phyloP scores from a whole-genome alignment of 2,797 vertebrate genomes.

The Molossus alvarezi region DNA sequence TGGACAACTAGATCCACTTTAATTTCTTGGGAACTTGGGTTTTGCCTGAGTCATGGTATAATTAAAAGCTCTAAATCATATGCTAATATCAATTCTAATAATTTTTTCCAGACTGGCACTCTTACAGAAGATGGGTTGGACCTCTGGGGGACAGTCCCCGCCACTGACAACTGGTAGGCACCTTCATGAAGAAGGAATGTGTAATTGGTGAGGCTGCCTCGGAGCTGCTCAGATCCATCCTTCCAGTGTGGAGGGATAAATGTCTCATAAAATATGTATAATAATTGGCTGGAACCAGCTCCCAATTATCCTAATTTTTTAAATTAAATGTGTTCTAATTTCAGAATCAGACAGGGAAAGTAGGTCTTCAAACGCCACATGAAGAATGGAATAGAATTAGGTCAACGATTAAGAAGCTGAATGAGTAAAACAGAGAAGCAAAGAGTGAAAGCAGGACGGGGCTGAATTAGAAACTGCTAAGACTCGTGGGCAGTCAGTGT shows the following conservation, averaged over 20 bases:
- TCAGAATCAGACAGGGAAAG: slow-evolving; percentile 43
- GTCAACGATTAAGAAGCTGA: slow-evolving; percentile 4
- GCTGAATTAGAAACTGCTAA: slow-evolving; percentile 18
- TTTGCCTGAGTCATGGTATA: slow-evolving; percentile 14
- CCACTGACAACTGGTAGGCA: slow-evolving; percentile 84
- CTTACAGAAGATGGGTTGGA: slow-evolving; percentile 90
- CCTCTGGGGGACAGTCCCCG: slow-evolving; percentile 87
- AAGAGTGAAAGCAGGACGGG: background rate
- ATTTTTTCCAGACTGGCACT: slow-evolving; percentile 86
- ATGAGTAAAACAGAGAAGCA: slow-evolving; percentile 34
- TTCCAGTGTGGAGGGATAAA: background rate
- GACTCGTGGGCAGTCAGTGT: background rate
- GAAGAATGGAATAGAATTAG: slow-evolving; percentile 46
- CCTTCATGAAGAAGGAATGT: background rate
- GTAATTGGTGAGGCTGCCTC: background rate
- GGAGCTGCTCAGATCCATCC: background rate
- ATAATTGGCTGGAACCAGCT: slow-evolving; percentile 5
- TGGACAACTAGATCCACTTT: background rate
- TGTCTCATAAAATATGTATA: background rate
- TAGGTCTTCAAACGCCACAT: background rate
- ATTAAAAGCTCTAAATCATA: slow-evolving; percentile 12
- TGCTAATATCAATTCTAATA: slow-evolving; percentile 75
- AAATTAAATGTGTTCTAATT: slow-evolving; percentile 65
- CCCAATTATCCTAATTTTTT: slow-evolving; percentile 39
- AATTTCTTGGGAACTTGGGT: background rate